Evolutionary conservation across 2,888 invertebrate genomes (phyloP), one percentile per base, ranked within the genome.

Genomic region (Stratiomys singularior): DNA sequence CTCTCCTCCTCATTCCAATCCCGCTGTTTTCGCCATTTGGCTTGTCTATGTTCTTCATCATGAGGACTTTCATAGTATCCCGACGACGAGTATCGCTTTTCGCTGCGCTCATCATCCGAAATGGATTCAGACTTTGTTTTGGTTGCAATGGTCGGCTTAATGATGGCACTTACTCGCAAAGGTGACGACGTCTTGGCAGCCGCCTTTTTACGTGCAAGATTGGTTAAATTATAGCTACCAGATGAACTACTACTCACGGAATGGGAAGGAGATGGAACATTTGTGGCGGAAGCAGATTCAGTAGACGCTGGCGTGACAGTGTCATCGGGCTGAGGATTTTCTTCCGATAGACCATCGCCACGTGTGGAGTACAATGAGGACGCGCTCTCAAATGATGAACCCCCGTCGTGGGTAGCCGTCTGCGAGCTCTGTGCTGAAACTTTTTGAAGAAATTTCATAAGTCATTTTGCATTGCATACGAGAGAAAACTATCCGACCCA

Each of bases 321-420:
- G 27, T 82, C 82, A 47, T 83, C 83, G 78, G 90, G 90, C 60
- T 91, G 89, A 66, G 92, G 88, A 85, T 90, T 89, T 82, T 92
- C 92, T 84, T 92, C 92, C 58, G 89, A 88, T 2, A 85, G 80
- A 80, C 91, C 91, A 84, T 94, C 93, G 80, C 92, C 93, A 80
- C 93, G 90, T 47, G 94, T 93, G 81, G 94, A 94, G 86, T 94
- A 94, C 78, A 94, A 88, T 58, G 94, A 94, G 78, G 94, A 94
- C 80, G 93, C 94, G 85, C 95, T 95, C 87, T 95, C 95, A 86
- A 95, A 94, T n/a, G 95, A 95, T 81, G 94, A 94, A 28, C 94
- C 94, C 28, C 94, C 94, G 79, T 93, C 94, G 83, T 91, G 91
- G 1, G 90, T 91, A 80, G 90, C 90, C 81, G 89, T 89, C 86